Evolutionary conservation across 2,113 vertebrate species (phyloP), one percentile per base, ranked within the genome.

Genomic region (Herpetotheres cachinnans): DNA sequence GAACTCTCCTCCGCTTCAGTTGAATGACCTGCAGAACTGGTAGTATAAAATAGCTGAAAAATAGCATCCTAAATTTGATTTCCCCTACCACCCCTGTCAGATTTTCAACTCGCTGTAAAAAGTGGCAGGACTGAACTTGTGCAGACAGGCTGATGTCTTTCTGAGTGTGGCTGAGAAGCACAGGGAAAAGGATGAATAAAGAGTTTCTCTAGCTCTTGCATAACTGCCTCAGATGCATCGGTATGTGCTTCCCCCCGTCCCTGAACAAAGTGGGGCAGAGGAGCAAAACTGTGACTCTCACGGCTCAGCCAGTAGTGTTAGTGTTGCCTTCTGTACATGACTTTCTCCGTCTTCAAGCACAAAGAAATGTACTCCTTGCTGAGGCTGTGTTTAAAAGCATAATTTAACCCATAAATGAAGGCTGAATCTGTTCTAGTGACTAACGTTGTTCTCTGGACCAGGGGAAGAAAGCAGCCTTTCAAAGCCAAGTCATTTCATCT

Each of bases 41-140:
- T 56, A 63, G 10, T 11, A 18, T 63, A 59, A 77, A 90, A 46
- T 19, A 70, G 30, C 36, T 74, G 54, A 63, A 71, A 55, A 74
- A 49, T 7, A 78, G 17, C 36, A 72, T 25, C 70, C 56, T 13
- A 26, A 21, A 26, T 20, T 7, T 79, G 22, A 69, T 73, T 80
- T 84, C 44, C 58, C 32, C 38, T 52, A 22, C 50, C 59, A 27
- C 20, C 73, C 47, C n/a, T 87, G 85, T 44, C 32, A 72, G 73
- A 67, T 74, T 90, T 71, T 46, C 88, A 63, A 8, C 70, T 63
- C 1, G 1, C n/a, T 90, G 79, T 84, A 49, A 92, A 82, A 86
- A 38, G 10, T 1, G 4, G 19, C 94, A 95, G 86, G 93, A 92
- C 67, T 66, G 74, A 50, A 94, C 93, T 82, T 97, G 93, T 93